Base-by-base conservation (phyloP, 2,113 vertebrate species). In the Nothobranchius furzeri region DNA sequence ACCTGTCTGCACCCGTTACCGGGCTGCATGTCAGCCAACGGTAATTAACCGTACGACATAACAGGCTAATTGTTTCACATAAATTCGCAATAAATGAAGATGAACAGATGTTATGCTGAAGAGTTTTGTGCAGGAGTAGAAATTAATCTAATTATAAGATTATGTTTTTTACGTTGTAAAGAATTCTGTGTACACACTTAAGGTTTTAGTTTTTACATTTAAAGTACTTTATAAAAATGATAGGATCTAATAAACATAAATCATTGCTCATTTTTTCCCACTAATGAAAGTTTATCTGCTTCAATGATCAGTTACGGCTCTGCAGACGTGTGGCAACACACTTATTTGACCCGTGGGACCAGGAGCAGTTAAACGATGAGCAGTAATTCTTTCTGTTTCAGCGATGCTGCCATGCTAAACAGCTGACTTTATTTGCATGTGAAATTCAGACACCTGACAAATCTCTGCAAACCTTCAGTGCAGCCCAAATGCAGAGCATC, bases 361-460 rank as follows among this genome's bases (percentile, higher is more conserved):
- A 71, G 50, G 30, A 70, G 45, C 57, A 72, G 70, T 68, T 73
- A 57, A 25, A 76, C 76, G 56, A 82, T 84, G 43, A 70, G 72
- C 70, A 57, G 64, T 14, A 56, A 64, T 65, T 72, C 67, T 53
- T 56, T 9, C 37, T 56, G 68, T 64, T 65, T 9, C 20, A 78
- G 80, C 74, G 56, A 60, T 70, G 42, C 71, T 51, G 55, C 37
- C 46, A 76, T 84, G 60, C 57, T 81, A 81, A 87, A 69, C 30
- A 81, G 71, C 58, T 78, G 73, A 79, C 73, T 83, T 56, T 64
- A 85, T 90, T 82, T 84, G 78, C 76, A 82, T 81, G 30, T 80
- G 50, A 87, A 82, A 88, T 85, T 73, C 52, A 75, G 70, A 76
- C 79, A 81, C 76, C 82, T 84, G 85, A 84, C 79, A 79, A 71